phyloP scores from a whole-genome alignment of 2,113 vertebrate species.

The Callopanchax toddi region DNA sequence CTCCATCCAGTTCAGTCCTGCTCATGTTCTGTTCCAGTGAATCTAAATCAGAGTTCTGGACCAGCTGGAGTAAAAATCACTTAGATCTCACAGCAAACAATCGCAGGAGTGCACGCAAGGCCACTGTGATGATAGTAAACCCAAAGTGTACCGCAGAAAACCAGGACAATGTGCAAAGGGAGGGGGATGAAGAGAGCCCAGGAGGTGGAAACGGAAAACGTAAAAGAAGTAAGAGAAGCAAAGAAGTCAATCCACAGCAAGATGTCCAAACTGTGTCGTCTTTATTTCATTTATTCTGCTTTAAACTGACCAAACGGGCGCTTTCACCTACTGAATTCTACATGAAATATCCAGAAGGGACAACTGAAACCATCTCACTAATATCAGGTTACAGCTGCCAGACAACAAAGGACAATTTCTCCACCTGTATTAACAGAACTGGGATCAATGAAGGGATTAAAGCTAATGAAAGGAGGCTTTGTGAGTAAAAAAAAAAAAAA shows the following conservation, averaged over 20 bases:
- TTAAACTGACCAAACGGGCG: neutral
- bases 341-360: neutral
- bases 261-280: conserved; percentile 10
- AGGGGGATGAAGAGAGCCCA: neutral
- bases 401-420: conserved; percentile 22
- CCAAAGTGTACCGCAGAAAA: conserved; percentile 48
- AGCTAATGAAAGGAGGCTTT: conserved; percentile 22
- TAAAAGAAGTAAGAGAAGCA: conserved; percentile 14
- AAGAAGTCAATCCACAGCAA: conserved; percentile 71
- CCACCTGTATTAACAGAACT: conserved; percentile 23
- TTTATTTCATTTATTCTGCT: conserved; percentile 2
- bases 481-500: neutral
- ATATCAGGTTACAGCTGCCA: conserved; percentile 36
- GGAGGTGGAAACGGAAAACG: conserved; percentile 13
- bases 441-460: conserved; percentile 43
- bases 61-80: conserved; percentile 68
- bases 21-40: conserved; percentile 12
- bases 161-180: conserved; percentile 36
- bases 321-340: neutral
- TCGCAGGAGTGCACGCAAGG: conserved; percentile 49
- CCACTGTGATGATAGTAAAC: conserved; percentile 52
- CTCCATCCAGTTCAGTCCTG: conserved; percentile 71
- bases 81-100: conserved; percentile 47
- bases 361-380: neutral
- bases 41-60: conserved; percentile 29